Evolutionary conservation across 2,797 vertebrate genomes (phyloP).

Genomic region (Poecile montanus): DNA sequence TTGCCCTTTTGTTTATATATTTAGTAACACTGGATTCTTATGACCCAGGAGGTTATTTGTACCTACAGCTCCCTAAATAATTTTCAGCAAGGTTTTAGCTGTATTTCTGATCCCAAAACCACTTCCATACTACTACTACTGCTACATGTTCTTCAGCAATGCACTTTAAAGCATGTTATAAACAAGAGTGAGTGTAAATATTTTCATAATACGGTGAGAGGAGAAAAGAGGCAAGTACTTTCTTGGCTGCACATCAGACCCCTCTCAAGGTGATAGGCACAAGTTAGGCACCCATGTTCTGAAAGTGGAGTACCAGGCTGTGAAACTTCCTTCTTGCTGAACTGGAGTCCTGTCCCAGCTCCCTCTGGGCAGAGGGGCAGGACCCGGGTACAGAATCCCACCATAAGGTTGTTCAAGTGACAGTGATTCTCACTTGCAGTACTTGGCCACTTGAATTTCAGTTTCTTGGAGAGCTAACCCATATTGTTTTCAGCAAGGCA

Average conservation of each 20-base stretch:
- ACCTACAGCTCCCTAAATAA: neutral
- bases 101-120: neutral
- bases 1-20: neutral
- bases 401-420: neutral
- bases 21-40: neutral
- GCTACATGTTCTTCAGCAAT: neutral
- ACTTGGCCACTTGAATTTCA: neutral
- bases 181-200: neutral
- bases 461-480: neutral
- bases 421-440: neutral
- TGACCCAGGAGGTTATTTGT: neutral
- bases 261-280: neutral
- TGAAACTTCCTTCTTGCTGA: neutral
- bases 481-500: neutral
- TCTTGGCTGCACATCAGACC: neutral
- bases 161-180: neutral
- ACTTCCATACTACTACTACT: neutral
- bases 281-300: fast-evolving
- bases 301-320: neutral
- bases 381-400: fast-evolving
- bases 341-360: neutral
- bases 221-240: neutral
- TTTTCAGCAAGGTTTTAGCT: neutral
- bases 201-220: neutral
- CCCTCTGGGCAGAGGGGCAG: neutral